Conservation (phyloP, 2,888 invertebrate genomes). For the Nomada fucata region DNA sequence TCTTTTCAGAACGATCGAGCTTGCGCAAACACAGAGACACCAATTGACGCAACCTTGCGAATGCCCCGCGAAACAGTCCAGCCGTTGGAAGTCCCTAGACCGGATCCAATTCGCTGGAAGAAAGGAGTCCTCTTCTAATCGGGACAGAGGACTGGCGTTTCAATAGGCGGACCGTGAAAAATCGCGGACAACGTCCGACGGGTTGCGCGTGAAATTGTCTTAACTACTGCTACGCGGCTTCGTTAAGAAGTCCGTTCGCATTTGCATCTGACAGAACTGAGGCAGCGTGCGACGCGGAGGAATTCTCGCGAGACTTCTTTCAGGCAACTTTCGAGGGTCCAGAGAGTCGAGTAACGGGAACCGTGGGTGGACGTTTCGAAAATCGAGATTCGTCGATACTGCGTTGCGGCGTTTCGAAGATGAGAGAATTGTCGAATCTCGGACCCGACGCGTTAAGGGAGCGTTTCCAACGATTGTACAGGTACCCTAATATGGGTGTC, state of each 20-base stretch:
- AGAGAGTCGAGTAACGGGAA: background rate
- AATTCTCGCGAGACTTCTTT: background rate
- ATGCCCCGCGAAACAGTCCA: conserved; percentile 42
- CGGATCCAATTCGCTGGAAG: conserved; percentile 45
- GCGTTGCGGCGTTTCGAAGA: too few relatives aligned
- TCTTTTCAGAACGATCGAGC: conserved; percentile 78
- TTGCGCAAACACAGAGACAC: conserved; percentile 72
- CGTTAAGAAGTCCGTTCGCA: conserved; percentile 15
- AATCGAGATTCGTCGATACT: background rate
- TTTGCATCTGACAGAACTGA: conserved; percentile 40
- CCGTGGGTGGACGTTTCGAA: background rate
- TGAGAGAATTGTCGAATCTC: too few relatives aligned
- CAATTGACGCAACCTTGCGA: conserved; percentile 62
- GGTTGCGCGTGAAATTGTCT: conserved; percentile 58
- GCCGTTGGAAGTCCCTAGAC: conserved; percentile 18
- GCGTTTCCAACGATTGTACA: background rate
- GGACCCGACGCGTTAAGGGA: too few relatives aligned
- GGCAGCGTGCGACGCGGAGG: background rate
- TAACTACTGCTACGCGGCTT: conserved; percentile 18
- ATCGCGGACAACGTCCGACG: conserved; percentile 39
- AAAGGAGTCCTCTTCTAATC: conserved; percentile 1
- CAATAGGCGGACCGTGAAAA: conserved; percentile 17
- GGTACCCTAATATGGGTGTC: conserved; percentile 34
- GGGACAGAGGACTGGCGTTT: background rate
- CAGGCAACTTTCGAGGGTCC: background rate